Evolutionary conservation across 2,888 invertebrate genomes (phyloP), one percentile per base, ranked within the genome.

Genomic region (Drosophila leonis): DNA sequence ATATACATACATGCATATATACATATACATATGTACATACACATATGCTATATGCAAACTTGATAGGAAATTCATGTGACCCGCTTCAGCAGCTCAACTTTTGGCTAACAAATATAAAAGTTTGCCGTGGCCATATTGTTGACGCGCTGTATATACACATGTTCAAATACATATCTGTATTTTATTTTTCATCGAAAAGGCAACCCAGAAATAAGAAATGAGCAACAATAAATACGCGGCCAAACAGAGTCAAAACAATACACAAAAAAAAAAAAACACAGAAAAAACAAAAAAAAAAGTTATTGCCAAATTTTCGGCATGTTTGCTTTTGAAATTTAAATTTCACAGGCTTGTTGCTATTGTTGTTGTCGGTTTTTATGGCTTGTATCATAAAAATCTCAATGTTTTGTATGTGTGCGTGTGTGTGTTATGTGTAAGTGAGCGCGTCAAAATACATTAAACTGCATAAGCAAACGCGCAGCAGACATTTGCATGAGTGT

Each of bases 261-360:
- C 46, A 72, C 24, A 60, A 64, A 61, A n/a, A 48, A 49, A 46
- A 9, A 48, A 31, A 0, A 63, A 57, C 37, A 42, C n/a, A 68
- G 42, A 39, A 55, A 1, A 62, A 35, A 15, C 51, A 56, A 52
- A 51, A 65, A 65, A 78, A 75, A 77, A 90, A 90, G 73, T 81
- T 83, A 88, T 86, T 81, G 88, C 84, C 82, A 88, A 83, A 85
- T 82, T 74, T 85, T 78, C 90, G 90, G 88, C 88, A 82, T 82
- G 82, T 88, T 90, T 85, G 80, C 85, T 90, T 88, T 88, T 88
- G 90, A 88, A 90, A 88, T 88, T 87, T 81, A 89, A 90, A 88
- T 88, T 88, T 88, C 78, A 74, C 85, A 82, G 78, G 63, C 27
- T 49, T 73, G 42, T 65, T 68, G 66, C 35, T 65, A 24, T 70